Evolutionary conservation across 2,113 vertebrate species (phyloP), one percentile per base, ranked within the genome.

Genomic region (Megaptera novaeangliae): DNA sequence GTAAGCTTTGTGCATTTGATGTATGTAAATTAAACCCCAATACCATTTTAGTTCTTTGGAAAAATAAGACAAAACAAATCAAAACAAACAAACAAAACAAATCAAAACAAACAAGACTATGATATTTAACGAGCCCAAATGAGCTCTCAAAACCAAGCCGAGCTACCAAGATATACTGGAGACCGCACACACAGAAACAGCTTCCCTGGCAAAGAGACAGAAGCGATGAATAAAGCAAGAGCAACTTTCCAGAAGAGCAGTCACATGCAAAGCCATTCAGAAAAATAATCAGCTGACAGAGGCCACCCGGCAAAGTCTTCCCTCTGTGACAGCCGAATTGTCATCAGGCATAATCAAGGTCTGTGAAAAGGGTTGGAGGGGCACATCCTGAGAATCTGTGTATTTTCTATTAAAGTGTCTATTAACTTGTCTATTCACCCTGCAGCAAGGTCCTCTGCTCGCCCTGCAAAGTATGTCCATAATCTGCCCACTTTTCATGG

Each of bases 161-260:
- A 86, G 31, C 25, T 36, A 36, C 36, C 8, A 64, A 81, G 91
- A 86, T 27, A 12, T 7, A 27, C 63, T 10, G 27, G 92, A 72
- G 63, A 39, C 14, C 41, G 6, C 13, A 39, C 4, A 0, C 9
- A 1, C 49, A 71, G 46, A 64, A 27, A 29, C 1, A 23, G 3
- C 41, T 94, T 61, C 12, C 23, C 34, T 55, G 64, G 46, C 66
- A 94, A 85, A 63, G 39, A 77, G 74, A 61, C 29, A 64, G 87
- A 39, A 83, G 36, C 52, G 83, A 25, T 14, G 25, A 41, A 63
- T 39, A 82, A 92, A 95, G 66, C 61, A 64, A 66, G 63, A 95
- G 41, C 77, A 77, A 29, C 34, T 52, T 97, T 94, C 93, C 46
- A 68, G 95, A 94, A 95, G 57, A 39, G 17, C 4, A 13, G 31